Base-by-base conservation (phyloP, 2,113 vertebrate species). In the Acrocephalus kingi region DNA sequence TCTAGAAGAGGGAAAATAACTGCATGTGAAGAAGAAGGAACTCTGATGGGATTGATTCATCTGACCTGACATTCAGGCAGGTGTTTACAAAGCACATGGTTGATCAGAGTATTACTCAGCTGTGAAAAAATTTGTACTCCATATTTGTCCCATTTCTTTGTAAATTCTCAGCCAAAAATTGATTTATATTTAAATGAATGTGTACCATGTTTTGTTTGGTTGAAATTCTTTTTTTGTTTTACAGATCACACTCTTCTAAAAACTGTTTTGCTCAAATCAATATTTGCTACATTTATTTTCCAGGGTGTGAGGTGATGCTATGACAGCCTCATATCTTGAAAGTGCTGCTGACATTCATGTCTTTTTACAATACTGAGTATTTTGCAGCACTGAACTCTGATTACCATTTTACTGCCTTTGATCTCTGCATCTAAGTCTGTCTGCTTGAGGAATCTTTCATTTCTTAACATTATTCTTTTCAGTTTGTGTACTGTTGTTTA, bases 1-100 rank as follows among this genome's bases (percentile, higher is more conserved):
- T 91, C n/a, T 87, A 79, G 48, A 56, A 74, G 76, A 61, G 25
- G 25, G 49, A 87, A 79, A 20, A 14, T 68, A 43, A 58, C 45
- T 87, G 54, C 79, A 51, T 83, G 73, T 89, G 68, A 93, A 88
- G 41, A 93, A 63, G 30, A 45, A 91, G 37, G 48, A 79, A 11
- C 51, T 86, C 72, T 89, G 64, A 71, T 89, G 27, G 83, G 89
- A 86, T 91, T 93, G 89, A 97, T 86, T 95, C 94, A 94, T 95
- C 76, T 93, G 91, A 90, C 89, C 76, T 94, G 92, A 93, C 83
- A 90, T 94, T 94, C 86, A 90, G 48, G 68, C 51, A 88, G 59
- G 83, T 94, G 55, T 59, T 93, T 74, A 83, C 55, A 92, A 90
- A 68, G 90, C 68, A 92, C 68, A 7, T 71, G 51, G 68, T 39